Evolutionary conservation across 92 coral and sea anemone species (phyloP).

Genomic region (Zoanthus solanderi): DNA sequence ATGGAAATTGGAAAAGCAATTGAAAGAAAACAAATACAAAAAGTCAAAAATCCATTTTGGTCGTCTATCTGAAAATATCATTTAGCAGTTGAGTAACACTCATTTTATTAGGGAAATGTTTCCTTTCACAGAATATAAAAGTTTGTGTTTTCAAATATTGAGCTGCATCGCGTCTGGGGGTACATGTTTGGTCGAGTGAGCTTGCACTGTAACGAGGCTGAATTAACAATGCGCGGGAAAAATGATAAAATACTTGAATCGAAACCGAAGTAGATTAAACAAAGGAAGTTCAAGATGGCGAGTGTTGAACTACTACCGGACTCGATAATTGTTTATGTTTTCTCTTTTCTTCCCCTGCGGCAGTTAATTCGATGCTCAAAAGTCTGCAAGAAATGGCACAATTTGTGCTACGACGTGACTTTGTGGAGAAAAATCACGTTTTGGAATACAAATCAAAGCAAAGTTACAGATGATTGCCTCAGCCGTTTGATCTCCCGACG

Average conservation of each 20-base stretch:
- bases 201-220: slow-evolving; percentile 62
- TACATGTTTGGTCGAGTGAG: slow-evolving; percentile 47
- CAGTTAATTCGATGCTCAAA: slow-evolving; percentile 72
- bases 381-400: slow-evolving; percentile 88
- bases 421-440: slow-evolving; percentile 87
- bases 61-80: neutral
- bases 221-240: slow-evolving; percentile 94
- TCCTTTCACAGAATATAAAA: neutral
- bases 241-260: slow-evolving; percentile 74
- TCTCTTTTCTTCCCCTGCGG: slow-evolving; percentile 85
- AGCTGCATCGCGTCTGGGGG: neutral
- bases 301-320: slow-evolving; percentile 80
- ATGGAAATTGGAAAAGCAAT: neutral
- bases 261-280: slow-evolving; percentile 46
- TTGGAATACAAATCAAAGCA: slow-evolving; percentile 70
- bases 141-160: neutral
- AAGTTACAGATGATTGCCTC: slow-evolving; percentile 73
- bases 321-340: slow-evolving; percentile 81
- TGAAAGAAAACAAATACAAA: neutral
- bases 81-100: neutral
- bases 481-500: slow-evolving; percentile 78
- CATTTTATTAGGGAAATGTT: neutral
- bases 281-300: slow-evolving; percentile 80
- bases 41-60: neutral
- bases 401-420: slow-evolving; percentile 88